phyloP scores from a whole-genome alignment of 2,113 vertebrate species.

The Thymallus thymallus region DNA sequence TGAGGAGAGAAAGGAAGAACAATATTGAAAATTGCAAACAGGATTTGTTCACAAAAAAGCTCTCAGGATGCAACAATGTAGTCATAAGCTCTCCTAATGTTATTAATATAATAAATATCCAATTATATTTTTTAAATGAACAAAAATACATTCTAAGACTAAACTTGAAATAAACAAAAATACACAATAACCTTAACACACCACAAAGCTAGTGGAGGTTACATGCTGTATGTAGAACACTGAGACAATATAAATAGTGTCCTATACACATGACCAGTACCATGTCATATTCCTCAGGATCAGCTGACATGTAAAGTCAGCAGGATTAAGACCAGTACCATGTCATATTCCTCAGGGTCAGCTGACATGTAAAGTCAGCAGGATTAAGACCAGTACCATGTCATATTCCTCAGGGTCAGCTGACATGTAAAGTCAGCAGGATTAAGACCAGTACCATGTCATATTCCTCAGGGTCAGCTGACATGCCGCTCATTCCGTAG shows the following conservation, averaged over 20 bases:
- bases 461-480: slow-evolving; percentile 83
- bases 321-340: too few species aligned
- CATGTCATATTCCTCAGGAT: too few species aligned
- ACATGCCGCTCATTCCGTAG: slow-evolving; percentile 82
- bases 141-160: too few species aligned
- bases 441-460: slow-evolving; percentile 71
- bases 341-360: too few species aligned
- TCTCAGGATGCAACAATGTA: neutral
- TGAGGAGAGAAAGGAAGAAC: slow-evolving; percentile 14
- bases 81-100: neutral
- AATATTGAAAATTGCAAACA: neutral
- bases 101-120: too few species aligned
- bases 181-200: too few species aligned
- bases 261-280: neutral
- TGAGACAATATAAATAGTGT: neutral
- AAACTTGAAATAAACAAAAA: too few species aligned
- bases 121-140: too few species aligned
- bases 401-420: slow-evolving; percentile 85
- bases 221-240: too few species aligned
- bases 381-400: slow-evolving; percentile 73
- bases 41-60: neutral
- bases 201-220: too few species aligned
- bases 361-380: too few species aligned
- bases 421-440: slow-evolving; percentile 54
- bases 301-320: too few species aligned